phyloP scores from a whole-genome alignment of 1,140 invertebrate species.

The Lepidurus packardi region DNA sequence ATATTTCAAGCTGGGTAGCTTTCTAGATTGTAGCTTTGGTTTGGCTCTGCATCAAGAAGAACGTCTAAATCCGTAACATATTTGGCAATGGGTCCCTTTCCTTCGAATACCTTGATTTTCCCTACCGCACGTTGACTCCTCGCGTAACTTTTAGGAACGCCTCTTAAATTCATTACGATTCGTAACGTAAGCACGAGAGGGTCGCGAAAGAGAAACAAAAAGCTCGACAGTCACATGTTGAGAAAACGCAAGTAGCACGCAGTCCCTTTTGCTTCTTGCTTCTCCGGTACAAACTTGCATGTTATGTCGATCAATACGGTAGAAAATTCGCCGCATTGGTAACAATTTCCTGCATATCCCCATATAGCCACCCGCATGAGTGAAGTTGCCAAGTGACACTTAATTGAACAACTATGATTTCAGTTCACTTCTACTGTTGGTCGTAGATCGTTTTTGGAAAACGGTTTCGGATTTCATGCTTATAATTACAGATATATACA shows the following conservation, averaged over 20 bases:
- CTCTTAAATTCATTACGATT: neutral
- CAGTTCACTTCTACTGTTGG: too few species aligned
- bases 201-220: neutral
- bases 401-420: neutral
- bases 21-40: conserved; percentile 8
- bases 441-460: too few species aligned
- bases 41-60: conserved; percentile 7
- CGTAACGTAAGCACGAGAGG: neutral
- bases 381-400: neutral
- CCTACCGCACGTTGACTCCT: neutral
- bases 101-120: neutral
- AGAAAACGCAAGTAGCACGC: neutral
- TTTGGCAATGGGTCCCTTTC: neutral
- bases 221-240: neutral
- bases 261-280: neutral
- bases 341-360: neutral
- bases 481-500: too few species aligned
- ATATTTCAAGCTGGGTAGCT: conserved; percentile 11
- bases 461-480: too few species aligned
- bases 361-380: neutral
- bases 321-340: neutral
- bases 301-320: neutral
- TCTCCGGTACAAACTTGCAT: neutral
- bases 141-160: neutral
- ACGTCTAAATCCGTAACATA: conserved; percentile 16